Evolutionary conservation across 1,140 invertebrate genomes (phyloP).

Genomic region (Triops cancriformis): DNA sequence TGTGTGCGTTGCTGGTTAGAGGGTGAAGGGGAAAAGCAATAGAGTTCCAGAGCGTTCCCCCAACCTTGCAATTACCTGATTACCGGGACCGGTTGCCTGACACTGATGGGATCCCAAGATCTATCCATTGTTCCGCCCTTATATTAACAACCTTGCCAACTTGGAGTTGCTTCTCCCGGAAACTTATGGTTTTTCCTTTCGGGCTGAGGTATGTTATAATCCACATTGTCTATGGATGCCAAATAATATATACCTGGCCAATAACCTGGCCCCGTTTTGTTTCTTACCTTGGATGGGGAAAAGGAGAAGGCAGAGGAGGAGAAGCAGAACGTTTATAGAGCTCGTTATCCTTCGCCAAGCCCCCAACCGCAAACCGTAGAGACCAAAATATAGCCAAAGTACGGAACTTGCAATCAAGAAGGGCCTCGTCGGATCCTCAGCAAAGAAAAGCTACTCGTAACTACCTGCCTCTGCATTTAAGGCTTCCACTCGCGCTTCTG

Average conservation of each 20-base stretch:
- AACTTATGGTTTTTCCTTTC: neutral
- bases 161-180: neutral
- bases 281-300: neutral
- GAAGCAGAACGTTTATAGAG: neutral
- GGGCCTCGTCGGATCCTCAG: neutral
- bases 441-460: neutral
- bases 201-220: neutral
- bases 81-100: conserved; percentile 8
- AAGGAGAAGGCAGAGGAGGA: neutral
- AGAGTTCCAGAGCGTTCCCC: neutral
- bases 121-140: conserved; percentile 4
- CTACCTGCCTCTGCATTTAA: neutral
- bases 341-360: neutral
- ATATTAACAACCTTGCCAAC: conserved; percentile 10
- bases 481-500: neutral
- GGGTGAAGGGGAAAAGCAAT: neutral
- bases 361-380: neutral
- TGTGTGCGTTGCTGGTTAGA: conserved; percentile 5
- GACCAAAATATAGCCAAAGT: neutral
- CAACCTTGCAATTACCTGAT: conserved; percentile 9
- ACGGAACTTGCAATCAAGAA: conserved; percentile 5
- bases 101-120: conserved; percentile 8
- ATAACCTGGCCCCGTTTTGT: neutral
- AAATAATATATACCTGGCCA: neutral
- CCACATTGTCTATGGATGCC: neutral